Conservation (phyloP, 1,140 invertebrate genomes). For the Tyrophagus putrescentiae region DNA sequence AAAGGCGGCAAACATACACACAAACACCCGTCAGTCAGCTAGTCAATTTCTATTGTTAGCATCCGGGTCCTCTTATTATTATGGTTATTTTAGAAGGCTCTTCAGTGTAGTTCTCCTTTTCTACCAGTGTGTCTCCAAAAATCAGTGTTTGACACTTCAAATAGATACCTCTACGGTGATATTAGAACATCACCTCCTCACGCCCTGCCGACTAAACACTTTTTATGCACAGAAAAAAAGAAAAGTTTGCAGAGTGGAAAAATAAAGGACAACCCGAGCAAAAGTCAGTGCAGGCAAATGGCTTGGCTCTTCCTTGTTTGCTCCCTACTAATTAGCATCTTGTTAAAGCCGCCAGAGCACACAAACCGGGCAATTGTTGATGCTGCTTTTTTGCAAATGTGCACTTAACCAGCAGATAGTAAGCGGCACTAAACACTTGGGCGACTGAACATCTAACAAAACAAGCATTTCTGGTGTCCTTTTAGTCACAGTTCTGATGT, state of each 20-base stretch:
- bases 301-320: not conserved
- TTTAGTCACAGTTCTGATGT: no score
- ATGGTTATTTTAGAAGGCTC: not conserved
- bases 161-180: not conserved
- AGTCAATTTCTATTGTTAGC: not conserved
- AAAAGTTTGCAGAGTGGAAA: not conserved
- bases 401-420: no score
- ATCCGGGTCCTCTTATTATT: not conserved
- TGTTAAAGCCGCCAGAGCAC: not conserved
- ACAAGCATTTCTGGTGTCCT: no score
- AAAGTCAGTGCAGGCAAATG: no score
- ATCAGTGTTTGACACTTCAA: not conserved
- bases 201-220: not conserved
- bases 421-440: not conserved
- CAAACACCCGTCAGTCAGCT: not conserved
- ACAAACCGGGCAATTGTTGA: not conserved
- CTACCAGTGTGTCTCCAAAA: no score
- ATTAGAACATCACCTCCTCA: not conserved
- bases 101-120: no score
- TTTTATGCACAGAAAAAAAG: not conserved
- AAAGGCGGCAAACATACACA: not conserved
- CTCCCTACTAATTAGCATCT: constrained; percentile 14
- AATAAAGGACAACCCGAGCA: not conserved
- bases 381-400: no score
- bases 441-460: not conserved